Evolutionary conservation across 2,113 vertebrate species (phyloP), one percentile per base, ranked within the genome.

Genomic region (Gymnocephalus cernua): DNA sequence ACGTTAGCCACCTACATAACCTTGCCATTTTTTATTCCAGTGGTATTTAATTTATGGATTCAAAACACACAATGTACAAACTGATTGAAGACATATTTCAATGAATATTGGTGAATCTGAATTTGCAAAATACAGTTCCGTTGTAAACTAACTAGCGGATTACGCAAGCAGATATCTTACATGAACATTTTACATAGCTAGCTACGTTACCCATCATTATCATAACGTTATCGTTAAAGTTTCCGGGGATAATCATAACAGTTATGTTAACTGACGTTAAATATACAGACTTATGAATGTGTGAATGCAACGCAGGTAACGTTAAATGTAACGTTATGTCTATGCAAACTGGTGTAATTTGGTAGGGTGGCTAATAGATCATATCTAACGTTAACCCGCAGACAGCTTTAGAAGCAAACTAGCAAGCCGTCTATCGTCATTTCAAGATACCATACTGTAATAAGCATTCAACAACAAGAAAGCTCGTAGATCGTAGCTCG

Each of bases 401-500:
- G 11, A 21, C 23, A 4, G 6, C 18, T 25, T 44, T 8, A 23
- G 2, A 29, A 11, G 4, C 1, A 13, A 25, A 66, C 19, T 44
- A 11, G 1, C 3, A 53, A 8, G 1, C 38, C 1, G 16, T 16
- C 4, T 23, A 0, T 13, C 2, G 19, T 45, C 25, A 51, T 25
- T 4, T 32, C 4, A 38, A 41, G 1, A 6, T 1, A n/a, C 3
- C 0, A 3, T 13, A 7, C 10, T 14, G n/a, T 38, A 59, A 50
- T 66, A 54, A 47, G 27, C 38, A 23, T 29, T 58, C 32, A 74
- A 82, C 67, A 74, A 63, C 50, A 16, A 54, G 13, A 62, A 14
- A 1, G 23, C 4, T 29, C 47, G 74, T 48, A 51, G 64, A 25
- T 84, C n/a, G n/a, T n/a, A 1, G 23, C 4, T 27, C 47, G 74